A percentile compares a stretch with the other conserved stretches of the same genome.
Evolutionary conservation across 2,797 vertebrate species (phyloP).

Genomic region (Meda fulgida): DNA sequence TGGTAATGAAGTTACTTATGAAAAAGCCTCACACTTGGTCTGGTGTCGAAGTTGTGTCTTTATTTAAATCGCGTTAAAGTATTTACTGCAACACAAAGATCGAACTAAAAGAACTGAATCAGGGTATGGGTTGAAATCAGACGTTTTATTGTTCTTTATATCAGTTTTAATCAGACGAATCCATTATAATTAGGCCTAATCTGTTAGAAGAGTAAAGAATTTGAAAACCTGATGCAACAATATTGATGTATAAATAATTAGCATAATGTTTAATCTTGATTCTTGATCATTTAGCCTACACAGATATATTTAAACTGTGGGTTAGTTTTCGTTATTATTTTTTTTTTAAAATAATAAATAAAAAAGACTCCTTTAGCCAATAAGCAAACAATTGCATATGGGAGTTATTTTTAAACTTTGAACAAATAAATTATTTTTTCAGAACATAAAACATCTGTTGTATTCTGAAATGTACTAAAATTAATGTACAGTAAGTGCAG

Average conservation of each 20-base stretch:
- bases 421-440: not conserved
- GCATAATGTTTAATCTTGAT: not conserved
- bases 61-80: conserved; percentile 89
- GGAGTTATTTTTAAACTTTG: not conserved
- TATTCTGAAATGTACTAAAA: not conserved
- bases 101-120: conserved; percentile 35
- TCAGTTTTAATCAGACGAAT: conserved; percentile 46
- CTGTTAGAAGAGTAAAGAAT: conserved; percentile 23
- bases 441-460: not conserved
- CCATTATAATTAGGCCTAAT: conserved; percentile 38
- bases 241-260: not conserved
- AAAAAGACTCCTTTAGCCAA: not conserved
- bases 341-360: not conserved
- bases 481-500: not conserved
- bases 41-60: conserved; percentile 88
- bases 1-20: conserved; percentile 87
- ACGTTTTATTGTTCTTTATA: conserved; percentile 35
- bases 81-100: conserved; percentile 63
- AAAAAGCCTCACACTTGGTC: conserved; percentile 88
- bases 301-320: not conserved
- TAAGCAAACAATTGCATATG: not conserved
- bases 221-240: conserved; percentile 15
- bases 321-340: not conserved
- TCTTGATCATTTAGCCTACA: not conserved
- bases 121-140: conserved; percentile 32